phyloP scores from a whole-genome alignment of 2,888 invertebrate species.

The Ferrisia virgata region DNA sequence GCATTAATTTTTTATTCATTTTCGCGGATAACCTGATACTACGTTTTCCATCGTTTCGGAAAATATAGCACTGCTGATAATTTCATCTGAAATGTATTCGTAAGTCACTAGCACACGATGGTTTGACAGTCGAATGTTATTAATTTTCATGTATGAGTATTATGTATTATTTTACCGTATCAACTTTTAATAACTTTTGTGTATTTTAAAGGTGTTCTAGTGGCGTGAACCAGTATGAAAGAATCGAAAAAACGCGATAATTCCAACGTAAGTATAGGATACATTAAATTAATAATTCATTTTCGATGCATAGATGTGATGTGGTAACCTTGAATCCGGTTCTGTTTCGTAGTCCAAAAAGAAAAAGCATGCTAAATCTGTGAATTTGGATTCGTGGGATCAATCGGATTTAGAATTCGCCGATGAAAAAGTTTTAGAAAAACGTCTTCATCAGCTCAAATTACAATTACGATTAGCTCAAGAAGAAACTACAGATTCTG shows the following conservation, averaged over 20 bases:
- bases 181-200: neutral
- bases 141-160: neutral
- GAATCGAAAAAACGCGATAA: conserved; percentile 36
- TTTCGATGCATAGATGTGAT: neutral
- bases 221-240: conserved; percentile 12
- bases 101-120: neutral
- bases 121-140: neutral
- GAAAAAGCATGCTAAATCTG: conserved; percentile 57
- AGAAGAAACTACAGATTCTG: neutral
- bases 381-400: conserved; percentile 72
- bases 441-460: conserved; percentile 70
- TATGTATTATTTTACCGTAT: neutral
- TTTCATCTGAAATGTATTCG: neutral
- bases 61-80: neutral
- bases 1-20: neutral
- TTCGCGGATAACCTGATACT: neutral
- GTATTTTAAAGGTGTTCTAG: conserved; percentile 16
- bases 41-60: neutral
- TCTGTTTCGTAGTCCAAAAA: conserved; percentile 26
- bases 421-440: conserved; percentile 74
- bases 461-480: conserved; percentile 64
- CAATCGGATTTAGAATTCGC: conserved; percentile 76
- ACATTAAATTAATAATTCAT: neutral
- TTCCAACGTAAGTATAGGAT: conserved; percentile 9
- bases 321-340: neutral